Percentiles rank a stretch among this genome's conserved stretches.
Evolutionary conservation across 2,113 vertebrate species (phyloP).

Genomic region (Holacanthus passer): DNA sequence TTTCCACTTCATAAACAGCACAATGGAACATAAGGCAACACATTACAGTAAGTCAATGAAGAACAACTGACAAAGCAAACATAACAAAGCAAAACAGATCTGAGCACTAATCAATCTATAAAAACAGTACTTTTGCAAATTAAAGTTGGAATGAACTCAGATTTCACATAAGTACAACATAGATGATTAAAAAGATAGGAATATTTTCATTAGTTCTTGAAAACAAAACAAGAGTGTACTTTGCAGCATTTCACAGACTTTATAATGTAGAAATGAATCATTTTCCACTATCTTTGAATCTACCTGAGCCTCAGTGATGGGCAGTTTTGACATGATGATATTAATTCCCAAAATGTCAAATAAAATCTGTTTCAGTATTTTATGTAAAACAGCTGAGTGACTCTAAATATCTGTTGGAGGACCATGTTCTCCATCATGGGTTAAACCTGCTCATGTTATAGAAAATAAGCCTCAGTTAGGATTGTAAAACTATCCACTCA

Average conservation of each 20-base stretch:
- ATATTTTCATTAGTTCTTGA: no score
- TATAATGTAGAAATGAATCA: not conserved
- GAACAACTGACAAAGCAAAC: no score
- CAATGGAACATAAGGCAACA: no score
- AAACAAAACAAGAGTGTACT: not conserved
- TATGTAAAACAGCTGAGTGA: not conserved
- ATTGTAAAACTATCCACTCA: constrained; percentile 51
- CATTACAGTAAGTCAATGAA: no score
- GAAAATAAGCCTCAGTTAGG: not conserved
- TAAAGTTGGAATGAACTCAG: no score
- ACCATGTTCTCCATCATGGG: not conserved
- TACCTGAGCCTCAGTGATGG: not conserved
- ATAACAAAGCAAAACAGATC: no score
- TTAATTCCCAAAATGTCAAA: not conserved
- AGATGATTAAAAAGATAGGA: no score
- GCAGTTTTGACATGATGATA: not conserved
- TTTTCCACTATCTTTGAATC: not conserved
- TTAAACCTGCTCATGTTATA: not conserved
- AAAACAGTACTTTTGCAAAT: no score
- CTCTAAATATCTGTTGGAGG: not conserved
- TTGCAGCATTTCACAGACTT: not conserved
- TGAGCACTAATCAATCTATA: no score
- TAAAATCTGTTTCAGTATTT: not conserved
- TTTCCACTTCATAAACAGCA: no score
- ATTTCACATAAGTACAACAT: no score